Conservation (phyloP, 1,140 invertebrate species). For the Ceratosolen fusciceps region DNA sequence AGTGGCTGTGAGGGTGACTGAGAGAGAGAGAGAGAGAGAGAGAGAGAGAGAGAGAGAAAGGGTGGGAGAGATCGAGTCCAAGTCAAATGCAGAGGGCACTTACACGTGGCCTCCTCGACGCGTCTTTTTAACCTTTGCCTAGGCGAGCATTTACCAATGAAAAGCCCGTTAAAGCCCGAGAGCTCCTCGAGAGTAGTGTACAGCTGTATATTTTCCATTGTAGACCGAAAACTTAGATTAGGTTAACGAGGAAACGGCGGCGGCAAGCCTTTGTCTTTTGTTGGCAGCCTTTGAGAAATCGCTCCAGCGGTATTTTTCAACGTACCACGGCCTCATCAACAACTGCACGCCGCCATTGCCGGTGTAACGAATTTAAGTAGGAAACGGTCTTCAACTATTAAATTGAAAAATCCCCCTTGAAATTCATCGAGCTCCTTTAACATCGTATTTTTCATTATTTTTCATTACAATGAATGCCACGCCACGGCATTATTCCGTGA, state of each 20-base stretch:
- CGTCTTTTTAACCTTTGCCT: constrained; percentile 38
- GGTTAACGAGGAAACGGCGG: constrained; percentile 42
- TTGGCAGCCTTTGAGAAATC: constrained; percentile 29
- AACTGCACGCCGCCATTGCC: not conserved
- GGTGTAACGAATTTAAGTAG: not conserved
- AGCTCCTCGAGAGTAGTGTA: not conserved
- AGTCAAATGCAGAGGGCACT: constrained; percentile 22
- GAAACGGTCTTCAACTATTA: not conserved
- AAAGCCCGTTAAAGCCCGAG: constrained; percentile 35
- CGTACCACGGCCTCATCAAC: constrained; percentile 6
- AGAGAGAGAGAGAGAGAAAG: constrained; percentile 4
- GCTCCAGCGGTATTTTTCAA: constrained; percentile 24
- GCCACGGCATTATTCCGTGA: too few species aligned
- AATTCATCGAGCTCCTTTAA: not conserved
- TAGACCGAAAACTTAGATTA: constrained; percentile 33
- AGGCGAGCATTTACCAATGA: constrained; percentile 42
- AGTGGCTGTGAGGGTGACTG: not conserved
- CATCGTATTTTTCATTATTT: not conserved
- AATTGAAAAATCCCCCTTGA: constrained; percentile 22
- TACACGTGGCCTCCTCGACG: not conserved
- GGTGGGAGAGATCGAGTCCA: constrained; percentile 8
- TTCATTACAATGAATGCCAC: too few species aligned
- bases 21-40: constrained; percentile 15
- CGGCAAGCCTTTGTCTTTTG: constrained; percentile 33
- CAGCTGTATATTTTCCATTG: constrained; percentile 9